Evolutionary conservation across 2,113 vertebrate genomes (phyloP).

Genomic region (Mustelus asterias): DNA sequence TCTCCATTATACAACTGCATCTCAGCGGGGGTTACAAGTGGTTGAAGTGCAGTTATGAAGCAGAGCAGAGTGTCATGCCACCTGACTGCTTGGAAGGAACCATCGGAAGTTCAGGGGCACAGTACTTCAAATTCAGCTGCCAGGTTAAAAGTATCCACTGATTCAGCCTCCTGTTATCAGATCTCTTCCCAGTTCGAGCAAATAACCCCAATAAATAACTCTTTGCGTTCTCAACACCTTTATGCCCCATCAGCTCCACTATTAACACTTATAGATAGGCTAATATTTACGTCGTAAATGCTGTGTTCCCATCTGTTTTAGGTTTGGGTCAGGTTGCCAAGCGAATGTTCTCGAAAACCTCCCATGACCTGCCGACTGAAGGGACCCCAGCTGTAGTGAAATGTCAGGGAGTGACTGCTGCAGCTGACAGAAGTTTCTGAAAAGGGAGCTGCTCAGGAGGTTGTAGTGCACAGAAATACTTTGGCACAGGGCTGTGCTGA

Average conservation of each 20-base stretch:
- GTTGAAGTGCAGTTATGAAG: background rate
- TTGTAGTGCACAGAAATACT: slow-evolving; percentile 81
- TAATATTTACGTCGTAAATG: background rate
- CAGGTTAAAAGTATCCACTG: background rate
- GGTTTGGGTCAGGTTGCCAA: background rate
- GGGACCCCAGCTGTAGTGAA: slow-evolving; percentile 69
- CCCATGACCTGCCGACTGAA: background rate
- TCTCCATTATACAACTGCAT: background rate
- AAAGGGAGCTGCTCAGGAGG: slow-evolving; percentile 54
- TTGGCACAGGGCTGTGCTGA: slow-evolving; percentile 42
- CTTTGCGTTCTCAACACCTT: background rate
- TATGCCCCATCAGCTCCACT: background rate
- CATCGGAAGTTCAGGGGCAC: background rate
- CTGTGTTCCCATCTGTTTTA: background rate
- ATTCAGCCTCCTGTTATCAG: background rate
- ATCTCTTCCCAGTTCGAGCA: background rate
- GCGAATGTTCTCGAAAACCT: slow-evolving; percentile 45
- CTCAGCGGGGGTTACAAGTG: background rate
- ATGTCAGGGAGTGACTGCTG: slow-evolving; percentile 68
- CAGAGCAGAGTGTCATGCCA: background rate
- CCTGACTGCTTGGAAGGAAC: background rate
- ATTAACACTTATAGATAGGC: background rate
- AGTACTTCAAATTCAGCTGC: background rate
- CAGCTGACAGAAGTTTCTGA: slow-evolving; percentile 72
- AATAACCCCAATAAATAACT: background rate